These are phyloP conservation scores for Aphidius gifuensis DNA, from an alignment of 1,140 invertebrate genomes.

Conservation along the genomic window DNA sequence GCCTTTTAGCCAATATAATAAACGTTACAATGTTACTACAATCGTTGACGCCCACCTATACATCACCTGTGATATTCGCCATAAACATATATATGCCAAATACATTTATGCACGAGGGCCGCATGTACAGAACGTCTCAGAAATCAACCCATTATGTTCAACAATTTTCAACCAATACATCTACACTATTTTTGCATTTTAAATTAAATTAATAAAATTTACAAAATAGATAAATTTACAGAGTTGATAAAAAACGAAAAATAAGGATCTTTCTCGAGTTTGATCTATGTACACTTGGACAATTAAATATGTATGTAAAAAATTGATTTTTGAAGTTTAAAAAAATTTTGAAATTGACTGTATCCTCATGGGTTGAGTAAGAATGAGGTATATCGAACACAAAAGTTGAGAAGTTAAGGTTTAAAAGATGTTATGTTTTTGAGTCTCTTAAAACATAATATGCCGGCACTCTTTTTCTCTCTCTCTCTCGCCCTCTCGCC, in stretches of 20 bases:
- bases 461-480: conserved; percentile 31
- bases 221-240: too few species aligned
- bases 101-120: conserved; percentile 24
- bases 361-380: neutral
- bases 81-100: conserved; percentile 24
- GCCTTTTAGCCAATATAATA: conserved; percentile 41
- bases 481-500: conserved; percentile 25
- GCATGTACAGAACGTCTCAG: neutral
- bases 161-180: too few species aligned
- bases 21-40: conserved; percentile 49
- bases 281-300: too few species aligned
- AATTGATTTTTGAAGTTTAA: too few species aligned
- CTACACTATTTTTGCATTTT: too few species aligned
- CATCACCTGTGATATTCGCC: conserved; percentile 30
- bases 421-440: neutral
- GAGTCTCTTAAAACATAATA: conserved; percentile 34
- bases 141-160: neutral
- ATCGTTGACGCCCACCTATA: conserved; percentile 45
- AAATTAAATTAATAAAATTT: too few species aligned
- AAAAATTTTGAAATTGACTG: conserved; percentile 4
- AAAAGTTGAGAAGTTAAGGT: neutral
- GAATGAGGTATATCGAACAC: neutral
- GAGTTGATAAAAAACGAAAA: too few species aligned
- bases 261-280: too few species aligned
- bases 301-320: too few species aligned